Evolutionary conservation across 2,113 vertebrate genomes (phyloP).

Genomic region (Xenopus laevis): DNA sequence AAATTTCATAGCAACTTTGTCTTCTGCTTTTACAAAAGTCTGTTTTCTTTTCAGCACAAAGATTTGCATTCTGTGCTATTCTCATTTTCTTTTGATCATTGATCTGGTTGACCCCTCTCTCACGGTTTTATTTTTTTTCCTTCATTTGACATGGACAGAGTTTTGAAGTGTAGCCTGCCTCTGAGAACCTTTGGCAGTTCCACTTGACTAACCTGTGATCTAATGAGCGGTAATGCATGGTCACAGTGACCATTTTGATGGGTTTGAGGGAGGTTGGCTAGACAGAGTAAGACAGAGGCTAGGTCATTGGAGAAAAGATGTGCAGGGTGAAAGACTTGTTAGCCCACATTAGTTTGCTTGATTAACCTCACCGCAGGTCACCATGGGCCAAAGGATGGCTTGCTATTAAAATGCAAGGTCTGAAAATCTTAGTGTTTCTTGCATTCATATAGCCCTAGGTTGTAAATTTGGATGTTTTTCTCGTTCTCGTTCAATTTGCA

Average conservation of each 20-base stretch:
- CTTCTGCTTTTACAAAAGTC: conserved; percentile 60
- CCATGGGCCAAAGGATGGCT: conserved; percentile 61
- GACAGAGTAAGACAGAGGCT: conserved; percentile 64
- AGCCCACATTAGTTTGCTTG: conserved; percentile 71
- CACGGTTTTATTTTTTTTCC: conserved; percentile 73
- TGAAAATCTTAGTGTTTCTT: conserved; percentile 62
- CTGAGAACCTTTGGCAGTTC: conserved; percentile 71
- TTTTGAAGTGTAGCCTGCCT: conserved; percentile 78
- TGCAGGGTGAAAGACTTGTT: conserved; percentile 68
- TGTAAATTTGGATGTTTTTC: conserved; percentile 56
- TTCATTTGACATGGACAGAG: conserved; percentile 84
- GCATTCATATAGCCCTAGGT: conserved; percentile 56
- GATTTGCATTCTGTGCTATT: conserved; percentile 47
- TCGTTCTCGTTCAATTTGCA: conserved; percentile 52
- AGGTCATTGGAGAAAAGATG: conserved; percentile 61
- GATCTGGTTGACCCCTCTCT: conserved; percentile 85
- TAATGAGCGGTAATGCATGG: conserved; percentile 71
- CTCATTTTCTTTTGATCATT: conserved; percentile 86
- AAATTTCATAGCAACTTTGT: conserved; percentile 53
- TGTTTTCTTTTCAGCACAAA: conserved; percentile 54
- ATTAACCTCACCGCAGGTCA: conserved; percentile 71
- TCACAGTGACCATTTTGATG: conserved; percentile 72
- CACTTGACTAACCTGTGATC: conserved; percentile 77
- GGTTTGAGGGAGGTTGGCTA: conserved; percentile 66
- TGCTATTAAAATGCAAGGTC: conserved; percentile 64